A percentile compares a stretch with the other conserved stretches of the same genome.
phyloP scores from a whole-genome alignment of 2,113 vertebrate genomes.

The Boulengeromyrus knoepffleri region DNA sequence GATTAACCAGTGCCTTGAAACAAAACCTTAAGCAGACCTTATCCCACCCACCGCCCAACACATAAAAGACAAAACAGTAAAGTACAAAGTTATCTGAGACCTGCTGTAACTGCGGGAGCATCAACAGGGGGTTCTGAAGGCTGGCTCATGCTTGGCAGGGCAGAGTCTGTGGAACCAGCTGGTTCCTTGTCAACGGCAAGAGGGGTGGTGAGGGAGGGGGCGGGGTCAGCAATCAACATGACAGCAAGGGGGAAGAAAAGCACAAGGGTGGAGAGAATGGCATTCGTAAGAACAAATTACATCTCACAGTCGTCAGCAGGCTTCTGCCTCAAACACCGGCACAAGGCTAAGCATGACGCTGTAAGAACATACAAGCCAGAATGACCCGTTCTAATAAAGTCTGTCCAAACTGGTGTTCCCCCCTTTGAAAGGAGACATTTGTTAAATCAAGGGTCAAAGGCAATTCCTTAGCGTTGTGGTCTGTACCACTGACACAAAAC shows the following conservation, averaged over 20 bases:
- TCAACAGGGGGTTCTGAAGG: conserved; percentile 16
- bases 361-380: not conserved
- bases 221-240: conserved; percentile 3
- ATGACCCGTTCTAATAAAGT: not conserved
- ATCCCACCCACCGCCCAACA: not conserved
- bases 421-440: not conserved
- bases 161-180: conserved; percentile 9
- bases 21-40: not conserved
- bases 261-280: conserved; percentile 16
- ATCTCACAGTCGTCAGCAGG: conserved; percentile 1
- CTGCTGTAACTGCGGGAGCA: conserved; percentile 16
- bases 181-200: conserved; percentile 16
- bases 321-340: not conserved
- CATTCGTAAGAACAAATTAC: conserved; percentile 13
- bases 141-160: conserved; percentile 18
- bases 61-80: conserved; percentile 16
- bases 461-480: not conserved
- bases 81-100: conserved; percentile 5
- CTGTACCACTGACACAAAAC: not conserved
- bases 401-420: not conserved
- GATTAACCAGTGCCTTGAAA: not conserved
- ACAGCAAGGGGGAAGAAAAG: not conserved
- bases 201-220: not conserved
- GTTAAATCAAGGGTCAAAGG: not conserved
- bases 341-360: not conserved